Conservation (phyloP, 2,797 vertebrate genomes). For the Ataeniobius toweri region DNA sequence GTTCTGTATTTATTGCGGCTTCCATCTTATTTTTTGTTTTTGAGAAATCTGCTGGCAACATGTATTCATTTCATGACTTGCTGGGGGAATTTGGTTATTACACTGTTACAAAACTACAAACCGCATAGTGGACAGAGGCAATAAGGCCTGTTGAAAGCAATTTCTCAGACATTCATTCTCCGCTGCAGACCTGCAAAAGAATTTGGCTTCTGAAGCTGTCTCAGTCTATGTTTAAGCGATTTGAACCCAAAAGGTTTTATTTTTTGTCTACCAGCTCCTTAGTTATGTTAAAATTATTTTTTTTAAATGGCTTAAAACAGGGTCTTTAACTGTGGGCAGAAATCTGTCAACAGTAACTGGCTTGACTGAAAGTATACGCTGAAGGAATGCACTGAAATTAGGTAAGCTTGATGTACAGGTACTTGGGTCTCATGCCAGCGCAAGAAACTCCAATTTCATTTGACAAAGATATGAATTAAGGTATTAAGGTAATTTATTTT, state of each 20-base stretch:
- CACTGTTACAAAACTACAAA: background rate
- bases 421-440: background rate
- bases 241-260: background rate
- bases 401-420: background rate
- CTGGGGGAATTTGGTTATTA: background rate
- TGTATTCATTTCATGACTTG: background rate
- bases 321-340: background rate
- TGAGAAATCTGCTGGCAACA: background rate
- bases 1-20: background rate
- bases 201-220: background rate
- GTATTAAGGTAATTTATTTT: background rate
- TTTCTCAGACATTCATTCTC: background rate
- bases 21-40: background rate
- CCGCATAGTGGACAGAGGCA: background rate
- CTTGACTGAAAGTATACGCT: background rate
- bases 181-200: background rate
- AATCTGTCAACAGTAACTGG: background rate
- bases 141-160: background rate
- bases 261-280: background rate
- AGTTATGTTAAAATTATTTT: background rate
- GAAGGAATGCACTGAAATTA: background rate
- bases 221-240: background rate
- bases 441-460: background rate
- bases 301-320: background rate
- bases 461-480: no score